Conservation (phyloP, 1,140 invertebrate species). For the Lepidostoma basale region DNA sequence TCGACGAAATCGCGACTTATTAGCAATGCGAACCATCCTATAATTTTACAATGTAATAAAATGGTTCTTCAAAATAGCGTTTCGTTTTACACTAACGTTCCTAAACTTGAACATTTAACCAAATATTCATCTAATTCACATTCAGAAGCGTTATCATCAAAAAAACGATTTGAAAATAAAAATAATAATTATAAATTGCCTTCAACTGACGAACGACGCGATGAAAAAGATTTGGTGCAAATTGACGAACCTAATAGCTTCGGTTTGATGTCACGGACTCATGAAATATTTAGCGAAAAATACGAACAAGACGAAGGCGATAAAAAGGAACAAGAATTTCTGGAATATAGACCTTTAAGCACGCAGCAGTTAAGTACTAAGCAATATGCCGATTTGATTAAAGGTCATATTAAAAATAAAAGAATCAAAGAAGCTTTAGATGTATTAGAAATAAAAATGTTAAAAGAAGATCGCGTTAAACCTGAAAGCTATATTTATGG, state of each 20-base stretch:
- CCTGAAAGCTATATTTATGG: slow-evolving; percentile 81
- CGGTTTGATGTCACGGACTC: slow-evolving; percentile 51
- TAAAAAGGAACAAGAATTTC: slow-evolving; percentile 61
- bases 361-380: slow-evolving; percentile 61
- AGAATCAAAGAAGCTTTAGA: slow-evolving; percentile 75
- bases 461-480: slow-evolving; percentile 76
- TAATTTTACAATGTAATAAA: too few relatives aligned
- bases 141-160: too few relatives aligned
- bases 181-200: too few relatives aligned
- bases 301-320: slow-evolving; percentile 59
- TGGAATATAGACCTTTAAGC: slow-evolving; percentile 54
- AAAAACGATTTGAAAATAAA: too few relatives aligned
- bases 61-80: too few relatives aligned
- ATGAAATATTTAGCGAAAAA: slow-evolving; percentile 39
- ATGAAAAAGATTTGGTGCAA: background rate
- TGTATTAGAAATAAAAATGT: slow-evolving; percentile 74
- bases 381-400: slow-evolving; percentile 73
- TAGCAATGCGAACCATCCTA: too few relatives aligned
- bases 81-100: too few relatives aligned
- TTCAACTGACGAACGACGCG: too few relatives aligned
- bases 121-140: too few relatives aligned
- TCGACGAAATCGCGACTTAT: background rate
- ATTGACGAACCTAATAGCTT: slow-evolving; percentile 61
- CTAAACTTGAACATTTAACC: too few relatives aligned
- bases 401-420: slow-evolving; percentile 65